Conservation (phyloP, 1,140 invertebrate genomes). For the Cherax destructor region DNA sequence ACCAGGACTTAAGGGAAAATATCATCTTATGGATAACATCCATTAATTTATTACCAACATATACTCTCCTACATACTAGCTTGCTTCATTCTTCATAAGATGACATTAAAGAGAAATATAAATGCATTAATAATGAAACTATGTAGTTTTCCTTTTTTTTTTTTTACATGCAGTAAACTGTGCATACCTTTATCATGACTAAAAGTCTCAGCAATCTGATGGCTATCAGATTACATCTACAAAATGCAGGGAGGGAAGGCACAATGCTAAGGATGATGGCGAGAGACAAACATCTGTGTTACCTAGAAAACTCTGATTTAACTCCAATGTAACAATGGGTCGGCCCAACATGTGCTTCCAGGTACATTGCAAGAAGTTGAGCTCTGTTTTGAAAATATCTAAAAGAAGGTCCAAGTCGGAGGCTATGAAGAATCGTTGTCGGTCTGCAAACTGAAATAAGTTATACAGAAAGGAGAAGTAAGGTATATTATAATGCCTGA, state of each 20-base stretch:
- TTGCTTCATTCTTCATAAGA: not conserved
- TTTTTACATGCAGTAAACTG: too few species aligned
- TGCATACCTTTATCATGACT: not conserved
- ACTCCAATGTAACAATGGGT: constrained; percentile 90
- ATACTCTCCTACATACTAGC: not conserved
- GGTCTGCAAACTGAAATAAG: constrained; percentile 91
- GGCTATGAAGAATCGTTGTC: constrained; percentile 96
- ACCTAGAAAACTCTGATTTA: constrained; percentile 95
- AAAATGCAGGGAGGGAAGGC: not conserved
- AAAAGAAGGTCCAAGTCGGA: constrained; percentile 97
- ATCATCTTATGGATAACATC: not conserved
- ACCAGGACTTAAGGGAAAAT: not conserved
- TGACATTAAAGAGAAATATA: not conserved
- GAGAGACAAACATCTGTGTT: constrained; percentile 73
- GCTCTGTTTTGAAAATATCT: constrained; percentile 96
- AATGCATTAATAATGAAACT: not conserved
- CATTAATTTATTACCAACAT: not conserved
- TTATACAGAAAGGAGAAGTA: constrained; percentile 60
- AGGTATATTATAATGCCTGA: not conserved
- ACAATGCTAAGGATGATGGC: not conserved
- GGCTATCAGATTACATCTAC: not conserved
- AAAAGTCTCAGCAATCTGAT: not conserved
- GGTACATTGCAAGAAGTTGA: constrained; percentile 96
- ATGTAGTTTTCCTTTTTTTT: too few species aligned
- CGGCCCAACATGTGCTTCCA: constrained; percentile 96